Base-by-base conservation (phyloP, 2,797 vertebrate species). In the Odontamblyopus lacepedii region DNA sequence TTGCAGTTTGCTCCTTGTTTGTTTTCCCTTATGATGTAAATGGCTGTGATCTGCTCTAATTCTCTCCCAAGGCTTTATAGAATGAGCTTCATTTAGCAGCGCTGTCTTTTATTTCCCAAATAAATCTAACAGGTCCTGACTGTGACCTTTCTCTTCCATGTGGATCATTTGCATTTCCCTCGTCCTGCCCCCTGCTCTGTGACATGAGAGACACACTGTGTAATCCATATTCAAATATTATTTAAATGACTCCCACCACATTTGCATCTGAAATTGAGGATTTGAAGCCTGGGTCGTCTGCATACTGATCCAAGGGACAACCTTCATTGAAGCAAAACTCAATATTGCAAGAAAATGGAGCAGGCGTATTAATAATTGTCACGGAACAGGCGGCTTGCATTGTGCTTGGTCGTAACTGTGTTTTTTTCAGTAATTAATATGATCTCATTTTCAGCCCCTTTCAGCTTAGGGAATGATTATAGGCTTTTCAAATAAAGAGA, bases 181-280 rank as follows among this genome's bases (percentile, higher is more conserved):
- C 72, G 78, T 72, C 78, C 50, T 83, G 83, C 80, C 78, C 77
- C 48, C 50, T 72, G 75, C 83, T 78, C 81, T 79, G 80, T 88
- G 87, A 90, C 91, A 91, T 86, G 84, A 84, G 80, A 92, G 83
- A 84, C 83, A 86, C 85, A 87, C 87, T 86, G 88, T 90, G 92
- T 91, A 89, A 92, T 93, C 91, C 93, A 94, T 94, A 94, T 94
- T 93, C 92, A 94, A 93, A 93, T 92, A 84, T 82, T 94, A 94
- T 93, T 94, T 86, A 94, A 94, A 94, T 93, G 85, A 93, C 89
- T 77, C 79, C 78, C 83, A 78, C 78, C 62, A 60, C 80, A 93
- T 94, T 93, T 93, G 91, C 93, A 94, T 94, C 83, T 90, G 83
- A 91, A 94, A 94, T 94, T 94, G 90, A 92, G 84, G 86, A 92